Evolutionary conservation across 2,113 vertebrate species (phyloP), one percentile per base, ranked within the genome.

Genomic region (Heptranchias perlo): DNA sequence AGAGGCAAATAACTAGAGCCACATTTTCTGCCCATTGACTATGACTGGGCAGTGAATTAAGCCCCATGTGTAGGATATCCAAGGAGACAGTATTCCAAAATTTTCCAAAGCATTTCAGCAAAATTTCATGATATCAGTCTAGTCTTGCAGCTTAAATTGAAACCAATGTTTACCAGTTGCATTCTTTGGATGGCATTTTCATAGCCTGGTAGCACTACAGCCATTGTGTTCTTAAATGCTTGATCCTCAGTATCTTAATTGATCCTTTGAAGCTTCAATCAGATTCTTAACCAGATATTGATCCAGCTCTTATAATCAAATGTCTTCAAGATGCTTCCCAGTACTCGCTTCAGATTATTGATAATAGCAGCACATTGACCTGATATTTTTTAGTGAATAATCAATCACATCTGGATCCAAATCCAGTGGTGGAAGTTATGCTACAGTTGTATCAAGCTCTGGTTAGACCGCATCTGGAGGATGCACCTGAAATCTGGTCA

Each of bases 261-360:
- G 61, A 54, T n/a, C 28, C 49, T 54, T n/a, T 61, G 52, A 91
- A 58, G 49, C 25, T 91, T 91, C 87, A 35, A 25, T 87, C 25
- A 87, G 49, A 87, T 87, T 87, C 44, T 6, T 87, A 54, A 54
- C 28, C 52, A 35, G 61, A 91, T 58, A 35, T 58, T 91, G 49
- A 91, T 54, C 87, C 49, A 35, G 28, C 25, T 91, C 11, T 91
- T 91, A 54, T 11, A 58, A 91, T 13, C 52, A 91, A 91, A 58
- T 91, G 52, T 54, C 87, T 91, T 91, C 87, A 31, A 91, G 86
- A 89, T 89, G 52, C 28, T 91, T 91, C 52, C 52, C 28, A 35
- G 52, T 35, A 25, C 31, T 47, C 25, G 0, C 13, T 58, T 52
- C 31, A 58, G 47, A 8, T 91, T 54, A 35, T 14, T 35, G 87